Percentiles rank a stretch among this genome's conserved stretches.
These are phyloP conservation scores for Carcharodon carcharias DNA, from an alignment of 2,797 vertebrate species.

Conservation along the genomic window DNA sequence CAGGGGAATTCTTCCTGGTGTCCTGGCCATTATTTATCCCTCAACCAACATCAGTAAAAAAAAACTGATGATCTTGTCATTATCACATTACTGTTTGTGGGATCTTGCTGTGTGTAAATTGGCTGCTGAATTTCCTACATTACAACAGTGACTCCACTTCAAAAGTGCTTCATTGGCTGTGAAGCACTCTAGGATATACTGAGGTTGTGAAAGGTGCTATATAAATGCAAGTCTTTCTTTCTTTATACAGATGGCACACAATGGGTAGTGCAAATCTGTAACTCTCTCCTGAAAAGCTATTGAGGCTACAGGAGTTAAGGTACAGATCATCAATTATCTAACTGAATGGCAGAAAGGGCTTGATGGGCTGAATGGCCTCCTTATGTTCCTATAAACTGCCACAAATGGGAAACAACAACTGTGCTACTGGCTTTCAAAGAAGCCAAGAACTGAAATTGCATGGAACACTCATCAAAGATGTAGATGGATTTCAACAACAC, in stretches of 20 bases:
- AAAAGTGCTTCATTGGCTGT: neutral
- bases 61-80: too few species aligned
- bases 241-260: neutral
- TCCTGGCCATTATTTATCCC: too few species aligned
- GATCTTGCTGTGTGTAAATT: too few species aligned
- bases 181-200: neutral
- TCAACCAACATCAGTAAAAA: too few species aligned
- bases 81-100: too few species aligned
- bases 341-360: neutral
- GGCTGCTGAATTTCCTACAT: too few species aligned
- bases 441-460: neutral
- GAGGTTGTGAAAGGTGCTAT: neutral
- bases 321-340: neutral
- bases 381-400: neutral
- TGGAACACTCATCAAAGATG: neutral
- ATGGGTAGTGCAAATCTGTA: neutral
- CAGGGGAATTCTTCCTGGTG: too few species aligned
- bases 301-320: neutral
- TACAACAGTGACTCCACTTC: neutral
- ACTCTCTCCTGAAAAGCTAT: neutral
- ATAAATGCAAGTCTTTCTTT: neutral
- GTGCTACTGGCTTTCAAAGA: neutral
- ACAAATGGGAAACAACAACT: neutral
- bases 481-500: neutral
- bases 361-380: neutral